A percentile compares a stretch with the other conserved stretches of the same genome.
Evolutionary conservation across 2,888 invertebrate genomes (phyloP).

Genomic region (Pecten maximus): DNA sequence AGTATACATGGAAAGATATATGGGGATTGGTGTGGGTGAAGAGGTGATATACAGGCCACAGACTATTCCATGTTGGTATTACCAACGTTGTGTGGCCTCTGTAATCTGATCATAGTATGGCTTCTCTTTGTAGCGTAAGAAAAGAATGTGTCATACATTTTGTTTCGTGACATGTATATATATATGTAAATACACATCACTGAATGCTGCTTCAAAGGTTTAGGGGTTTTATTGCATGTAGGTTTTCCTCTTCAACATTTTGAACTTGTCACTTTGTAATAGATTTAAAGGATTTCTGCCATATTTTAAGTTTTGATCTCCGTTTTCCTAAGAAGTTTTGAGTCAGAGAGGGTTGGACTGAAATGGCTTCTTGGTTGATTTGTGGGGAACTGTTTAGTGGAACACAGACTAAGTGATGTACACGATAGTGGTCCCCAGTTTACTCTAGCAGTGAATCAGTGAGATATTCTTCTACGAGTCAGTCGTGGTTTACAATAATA

Average conservation of each 20-base stretch:
- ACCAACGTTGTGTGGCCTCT: not conserved
- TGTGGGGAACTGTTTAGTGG: not conserved
- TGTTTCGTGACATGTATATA: not conserved
- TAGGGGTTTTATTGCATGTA: not conserved
- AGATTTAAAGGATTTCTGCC: not conserved
- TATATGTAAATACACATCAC: not conserved
- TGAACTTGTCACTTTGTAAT: not conserved
- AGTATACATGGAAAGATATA: not conserved
- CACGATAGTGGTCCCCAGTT: not conserved
- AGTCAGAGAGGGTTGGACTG: not conserved
- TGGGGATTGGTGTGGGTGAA: not conserved
- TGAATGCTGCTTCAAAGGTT: not conserved
- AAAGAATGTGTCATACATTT: not conserved
- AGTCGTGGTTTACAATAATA: not conserved
- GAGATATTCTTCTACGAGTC: no score
- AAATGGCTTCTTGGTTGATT: not conserved
- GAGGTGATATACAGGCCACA: not conserved
- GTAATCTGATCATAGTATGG: not conserved
- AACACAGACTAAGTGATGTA: not conserved
- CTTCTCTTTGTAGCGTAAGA: not conserved
- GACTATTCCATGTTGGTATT: not conserved
- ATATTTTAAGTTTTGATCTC: not conserved
- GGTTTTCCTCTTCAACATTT: not conserved
- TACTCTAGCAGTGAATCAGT: not conserved
- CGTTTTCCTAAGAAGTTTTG: not conserved